Evolutionary conservation across 2,797 vertebrate species (phyloP), one percentile per base, ranked within the genome.

Genomic region (Centropyge bicolor): DNA sequence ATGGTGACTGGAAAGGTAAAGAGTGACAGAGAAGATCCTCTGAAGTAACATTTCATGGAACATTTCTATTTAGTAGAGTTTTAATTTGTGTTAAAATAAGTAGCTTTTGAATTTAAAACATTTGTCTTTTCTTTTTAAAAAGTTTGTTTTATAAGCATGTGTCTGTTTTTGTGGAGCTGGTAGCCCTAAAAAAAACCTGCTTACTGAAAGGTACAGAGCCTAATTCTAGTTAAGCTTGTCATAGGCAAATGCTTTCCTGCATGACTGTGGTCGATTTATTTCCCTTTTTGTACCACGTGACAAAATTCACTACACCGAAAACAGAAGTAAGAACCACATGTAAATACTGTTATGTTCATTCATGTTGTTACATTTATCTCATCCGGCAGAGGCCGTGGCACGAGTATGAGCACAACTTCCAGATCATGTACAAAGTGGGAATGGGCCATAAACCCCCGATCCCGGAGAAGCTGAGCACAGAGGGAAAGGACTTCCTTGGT

Each of bases 371-470:
- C 1, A 0, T 66, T 69, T 43, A 24, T 82, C 22, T 74, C 56
- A 20, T 43, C 49, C 85, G 89, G 59, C 92, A 99, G 98, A 96
- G 98, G 84, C 98, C 98, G 1, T 99, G 98, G 98, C 98, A 99
- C 3, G 98, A 99, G 86, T 99, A 98, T 0, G 98, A 99, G 87
- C 98, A 99, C 95, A 99, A 99, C 95, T 99, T 99, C 91, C 98
- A 99, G 95, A 99, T 99, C 75, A 99, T 99, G 98, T 99, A 99
- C 90, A 98, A 96, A 94, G 98, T 99, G 84, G 98, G 98, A 19
- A 99, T 99, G 98, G 98, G 98, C 56, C 98, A 99, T 84, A 99
- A 98, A 89, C 98, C 98, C 0, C 98, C 98, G 4, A 96, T 99
- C 89, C 98, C 98, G 0, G 98, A 99, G 88, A 97, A 97, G 86